Conservation (phyloP, 2,113 vertebrate species). For the Acrocephalus kingi region DNA sequence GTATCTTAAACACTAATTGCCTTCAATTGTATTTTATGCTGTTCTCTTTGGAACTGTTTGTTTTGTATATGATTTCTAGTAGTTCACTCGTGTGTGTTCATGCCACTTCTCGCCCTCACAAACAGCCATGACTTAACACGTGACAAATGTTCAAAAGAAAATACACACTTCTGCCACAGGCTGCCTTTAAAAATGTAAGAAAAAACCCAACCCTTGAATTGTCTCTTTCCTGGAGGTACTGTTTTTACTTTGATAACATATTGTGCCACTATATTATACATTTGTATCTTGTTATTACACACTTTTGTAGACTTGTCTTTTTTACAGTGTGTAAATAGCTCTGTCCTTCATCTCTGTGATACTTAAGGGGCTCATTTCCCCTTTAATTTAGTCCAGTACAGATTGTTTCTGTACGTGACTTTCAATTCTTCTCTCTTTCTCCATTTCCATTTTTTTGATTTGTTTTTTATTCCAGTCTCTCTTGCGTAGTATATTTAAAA, state of each 20-base stretch:
- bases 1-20: conserved; percentile 41
- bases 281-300: conserved; percentile 77
- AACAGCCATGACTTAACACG: neutral
- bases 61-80: conserved; percentile 45
- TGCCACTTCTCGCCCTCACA: conserved; percentile 48
- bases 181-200: conserved; percentile 66
- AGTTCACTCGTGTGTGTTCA: conserved; percentile 22
- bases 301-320: conserved; percentile 72
- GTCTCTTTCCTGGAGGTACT: conserved; percentile 66
- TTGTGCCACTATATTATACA: conserved; percentile 75
- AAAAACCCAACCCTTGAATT: neutral
- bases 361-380: conserved; percentile 48
- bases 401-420: conserved; percentile 71
- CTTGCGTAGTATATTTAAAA: conserved; percentile 79
- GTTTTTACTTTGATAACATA: conserved; percentile 64
- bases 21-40: conserved; percentile 47
- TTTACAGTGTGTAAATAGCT: conserved; percentile 76
- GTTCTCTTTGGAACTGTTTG: conserved; percentile 18
- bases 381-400: conserved; percentile 64
- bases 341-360: conserved; percentile 55
- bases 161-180: conserved; percentile 42
- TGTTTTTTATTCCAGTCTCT: conserved; percentile 71
- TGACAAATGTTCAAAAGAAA: conserved; percentile 24
- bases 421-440: conserved; percentile 4
- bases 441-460: neutral